These are phyloP conservation scores for Morpho achilles DNA, from an alignment of 2,888 invertebrate genomes.

Conservation along the genomic window DNA sequence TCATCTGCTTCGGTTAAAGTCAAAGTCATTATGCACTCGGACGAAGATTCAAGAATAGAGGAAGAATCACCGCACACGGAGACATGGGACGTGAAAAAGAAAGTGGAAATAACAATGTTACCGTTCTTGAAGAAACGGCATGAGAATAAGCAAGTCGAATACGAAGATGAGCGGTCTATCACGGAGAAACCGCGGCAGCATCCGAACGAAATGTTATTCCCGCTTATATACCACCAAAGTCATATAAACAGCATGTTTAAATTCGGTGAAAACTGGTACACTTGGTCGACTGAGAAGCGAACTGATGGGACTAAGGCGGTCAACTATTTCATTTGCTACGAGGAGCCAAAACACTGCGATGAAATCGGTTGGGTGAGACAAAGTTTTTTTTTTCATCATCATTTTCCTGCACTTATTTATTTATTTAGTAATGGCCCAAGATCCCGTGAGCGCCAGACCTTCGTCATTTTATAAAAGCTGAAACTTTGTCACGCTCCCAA, in stretches of 20 bases:
- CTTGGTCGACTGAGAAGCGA: constrained; percentile 64
- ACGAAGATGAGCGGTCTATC: constrained; percentile 47
- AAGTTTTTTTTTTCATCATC: background rate
- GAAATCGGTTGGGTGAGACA: constrained; percentile 66
- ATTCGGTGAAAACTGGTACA: constrained; percentile 70
- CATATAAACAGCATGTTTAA: constrained; percentile 72
- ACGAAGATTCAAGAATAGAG: constrained; percentile 40
- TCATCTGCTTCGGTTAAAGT: constrained; percentile 53
- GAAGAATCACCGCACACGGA: constrained; percentile 60
- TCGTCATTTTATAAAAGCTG: too few relatives aligned
- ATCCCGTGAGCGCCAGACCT: too few relatives aligned
- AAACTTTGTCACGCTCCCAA: too few relatives aligned
- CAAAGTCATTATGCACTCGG: constrained; percentile 65
- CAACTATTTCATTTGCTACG: constrained; percentile 65
- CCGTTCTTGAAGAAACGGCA: constrained; percentile 50
- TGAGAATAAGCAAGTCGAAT: constrained; percentile 39
- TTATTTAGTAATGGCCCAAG: too few relatives aligned
- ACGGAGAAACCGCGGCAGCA: constrained; percentile 53
- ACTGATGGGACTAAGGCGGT: constrained; percentile 58
- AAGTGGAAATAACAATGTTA: constrained; percentile 38
- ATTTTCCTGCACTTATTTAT: too few relatives aligned
- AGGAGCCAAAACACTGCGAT: constrained; percentile 68
- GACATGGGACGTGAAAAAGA: constrained; percentile 42
- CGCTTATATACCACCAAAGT: constrained; percentile 60
- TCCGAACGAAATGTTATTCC: constrained; percentile 67